Evolutionary conservation across 2,888 invertebrate genomes (phyloP).

Genomic region (Drosophila affinis): DNA sequence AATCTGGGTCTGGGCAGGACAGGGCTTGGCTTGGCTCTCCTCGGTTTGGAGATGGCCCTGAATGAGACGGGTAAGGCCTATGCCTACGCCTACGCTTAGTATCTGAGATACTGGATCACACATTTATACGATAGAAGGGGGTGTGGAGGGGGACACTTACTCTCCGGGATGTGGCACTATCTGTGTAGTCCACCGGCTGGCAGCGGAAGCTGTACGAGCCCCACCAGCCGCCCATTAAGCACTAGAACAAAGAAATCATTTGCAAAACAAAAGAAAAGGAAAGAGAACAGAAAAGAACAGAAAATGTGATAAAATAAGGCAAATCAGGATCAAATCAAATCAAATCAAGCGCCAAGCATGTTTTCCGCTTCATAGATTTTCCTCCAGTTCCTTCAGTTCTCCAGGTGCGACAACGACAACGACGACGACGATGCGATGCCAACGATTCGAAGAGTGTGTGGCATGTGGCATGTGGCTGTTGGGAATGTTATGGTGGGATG

Average conservation of each 20-base stretch:
- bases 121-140: constrained; percentile 18
- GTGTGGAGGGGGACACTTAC: constrained; percentile 86
- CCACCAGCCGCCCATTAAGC: constrained; percentile 96
- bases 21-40: background rate
- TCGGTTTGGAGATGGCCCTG: constrained; percentile 1
- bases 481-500: constrained; percentile 9
- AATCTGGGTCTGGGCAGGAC: background rate
- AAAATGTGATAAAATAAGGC: constrained; percentile 13
- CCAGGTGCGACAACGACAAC: constrained; percentile 46
- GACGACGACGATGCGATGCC: constrained; percentile 43
- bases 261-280: constrained; percentile 64
- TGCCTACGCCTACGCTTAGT: background rate
- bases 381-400: constrained; percentile 4
- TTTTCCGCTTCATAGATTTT: background rate
- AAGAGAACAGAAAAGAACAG: constrained; percentile 11
- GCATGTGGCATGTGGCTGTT: constrained; percentile 15
- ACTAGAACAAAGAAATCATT: constrained; percentile 85
- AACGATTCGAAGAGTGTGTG: background rate
- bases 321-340: background rate
- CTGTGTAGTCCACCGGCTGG: constrained; percentile 95
- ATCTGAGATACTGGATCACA: constrained; percentile 2
- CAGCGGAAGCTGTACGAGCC: constrained; percentile 94
- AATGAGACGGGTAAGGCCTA: background rate
- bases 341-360: background rate
- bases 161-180: constrained; percentile 91